Evolutionary conservation across 2,113 vertebrate genomes (phyloP).

Genomic region (Eulacestoma nigropectus): DNA sequence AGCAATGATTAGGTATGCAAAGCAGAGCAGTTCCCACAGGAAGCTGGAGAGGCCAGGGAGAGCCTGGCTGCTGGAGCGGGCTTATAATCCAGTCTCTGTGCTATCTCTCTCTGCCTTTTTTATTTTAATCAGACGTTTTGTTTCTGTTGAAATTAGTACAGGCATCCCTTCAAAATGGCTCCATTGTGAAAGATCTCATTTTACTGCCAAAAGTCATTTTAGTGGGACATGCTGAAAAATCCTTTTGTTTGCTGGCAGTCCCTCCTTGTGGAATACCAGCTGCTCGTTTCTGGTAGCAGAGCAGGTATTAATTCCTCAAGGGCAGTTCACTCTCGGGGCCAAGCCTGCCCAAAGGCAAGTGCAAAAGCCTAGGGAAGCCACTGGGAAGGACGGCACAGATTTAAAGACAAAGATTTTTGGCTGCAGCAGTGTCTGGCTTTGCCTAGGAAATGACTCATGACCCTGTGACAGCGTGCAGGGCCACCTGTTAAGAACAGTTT

Average conservation of each 20-base stretch:
- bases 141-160: conserved; percentile 22
- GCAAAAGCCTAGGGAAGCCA: not conserved
- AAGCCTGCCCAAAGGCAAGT: not conserved
- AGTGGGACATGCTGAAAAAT: conserved; percentile 20
- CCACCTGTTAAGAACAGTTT: not conserved
- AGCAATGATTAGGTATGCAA: not conserved
- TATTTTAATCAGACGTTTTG: conserved; percentile 20
- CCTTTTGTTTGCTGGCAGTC: not conserved
- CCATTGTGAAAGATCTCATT: not conserved
- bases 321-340: not conserved
- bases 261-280: not conserved
- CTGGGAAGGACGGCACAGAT: not conserved
- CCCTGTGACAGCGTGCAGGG: accelerated
- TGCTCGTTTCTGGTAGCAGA: not conserved
- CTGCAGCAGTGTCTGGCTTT: not conserved
- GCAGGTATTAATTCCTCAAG: not conserved
- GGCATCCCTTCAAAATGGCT: not conserved
- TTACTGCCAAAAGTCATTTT: conserved; percentile 33
- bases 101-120: not conserved
- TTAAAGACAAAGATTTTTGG: not conserved
- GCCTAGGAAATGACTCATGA: not conserved
- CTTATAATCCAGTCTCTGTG: not conserved
- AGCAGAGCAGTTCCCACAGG: not conserved
- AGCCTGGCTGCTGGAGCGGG: not conserved
- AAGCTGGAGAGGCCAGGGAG: not conserved